phyloP scores from a whole-genome alignment of 2,113 vertebrate genomes.

The Anas platyrhynchos region DNA sequence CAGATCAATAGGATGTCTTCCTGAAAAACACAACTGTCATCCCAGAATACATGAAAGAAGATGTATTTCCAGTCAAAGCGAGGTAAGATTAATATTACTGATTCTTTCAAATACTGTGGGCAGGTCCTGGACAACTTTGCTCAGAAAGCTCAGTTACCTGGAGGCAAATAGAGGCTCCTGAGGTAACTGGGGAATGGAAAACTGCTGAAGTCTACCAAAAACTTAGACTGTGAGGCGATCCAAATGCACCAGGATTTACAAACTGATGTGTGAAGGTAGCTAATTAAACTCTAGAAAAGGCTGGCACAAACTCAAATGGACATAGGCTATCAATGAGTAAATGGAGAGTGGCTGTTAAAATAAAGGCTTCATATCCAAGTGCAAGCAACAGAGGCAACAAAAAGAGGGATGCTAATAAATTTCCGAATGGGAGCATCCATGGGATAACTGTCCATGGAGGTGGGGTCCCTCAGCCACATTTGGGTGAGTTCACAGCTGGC shows the following conservation, averaged over 20 bases:
- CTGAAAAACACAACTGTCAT: conserved; percentile 34
- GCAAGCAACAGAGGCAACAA: background rate
- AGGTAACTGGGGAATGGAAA: background rate
- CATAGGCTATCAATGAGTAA: background rate
- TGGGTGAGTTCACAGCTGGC: background rate
- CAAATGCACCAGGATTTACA: background rate
- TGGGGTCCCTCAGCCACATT: background rate
- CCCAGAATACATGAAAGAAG: background rate
- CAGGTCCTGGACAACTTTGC: background rate
- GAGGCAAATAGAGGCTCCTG: background rate
- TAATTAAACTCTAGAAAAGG: background rate
- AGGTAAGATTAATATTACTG: conserved; percentile 27
- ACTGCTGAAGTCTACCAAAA: background rate
- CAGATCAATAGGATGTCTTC: conserved; percentile 44
- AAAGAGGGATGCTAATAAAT: background rate
- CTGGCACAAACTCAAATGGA: background rate
- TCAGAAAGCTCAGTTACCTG: background rate
- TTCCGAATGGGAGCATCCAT: background rate
- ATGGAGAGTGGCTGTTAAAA: background rate
- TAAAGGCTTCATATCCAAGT: background rate
- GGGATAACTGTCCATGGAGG: background rate
- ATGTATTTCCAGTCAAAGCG: conserved; percentile 22
- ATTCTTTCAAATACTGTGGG: background rate
- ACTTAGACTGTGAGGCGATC: background rate
- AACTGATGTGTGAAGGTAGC: background rate